These are phyloP conservation scores for Corbicula japonica DNA, from an alignment of 2,888 invertebrate species.

Conservation along the genomic window DNA sequence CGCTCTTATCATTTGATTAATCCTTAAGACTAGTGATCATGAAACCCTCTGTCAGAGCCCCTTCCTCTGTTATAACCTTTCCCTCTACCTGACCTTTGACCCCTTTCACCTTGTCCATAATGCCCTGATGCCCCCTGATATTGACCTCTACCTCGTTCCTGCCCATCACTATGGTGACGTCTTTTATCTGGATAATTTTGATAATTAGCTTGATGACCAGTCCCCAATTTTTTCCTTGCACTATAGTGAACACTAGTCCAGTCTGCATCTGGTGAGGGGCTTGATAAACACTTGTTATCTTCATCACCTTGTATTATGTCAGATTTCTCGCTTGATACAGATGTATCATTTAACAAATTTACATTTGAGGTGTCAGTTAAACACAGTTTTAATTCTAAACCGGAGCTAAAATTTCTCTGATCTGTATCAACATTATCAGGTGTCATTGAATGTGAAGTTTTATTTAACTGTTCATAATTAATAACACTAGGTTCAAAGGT, in stretches of 20 bases:
- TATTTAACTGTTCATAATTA: neutral
- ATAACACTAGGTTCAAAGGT: slow-evolving; percentile 5
- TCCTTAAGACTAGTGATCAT: slow-evolving; percentile 28
- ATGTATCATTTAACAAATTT: neutral
- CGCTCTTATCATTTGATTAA: no score
- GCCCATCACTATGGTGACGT: neutral
- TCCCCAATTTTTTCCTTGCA: slow-evolving; percentile 36
- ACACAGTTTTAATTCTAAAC: slow-evolving; percentile 26
- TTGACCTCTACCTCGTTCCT: slow-evolving; percentile 8
- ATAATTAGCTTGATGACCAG: slow-evolving; percentile 31
- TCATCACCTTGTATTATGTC: slow-evolving; percentile 17
- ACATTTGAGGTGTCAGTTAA: slow-evolving; percentile 19
- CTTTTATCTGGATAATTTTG: neutral
- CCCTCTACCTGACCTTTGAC: slow-evolving; percentile 20
- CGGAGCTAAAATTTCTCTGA: slow-evolving; percentile 2
- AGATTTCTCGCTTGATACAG: slow-evolving; percentile 11
- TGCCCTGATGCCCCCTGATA: slow-evolving; percentile 5
- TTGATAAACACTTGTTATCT: neutral
- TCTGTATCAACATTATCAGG: neutral
- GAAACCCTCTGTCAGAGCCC: slow-evolving; percentile 14
- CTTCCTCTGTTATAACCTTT: slow-evolving; percentile 25
- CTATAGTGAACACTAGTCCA: slow-evolving; percentile 46
- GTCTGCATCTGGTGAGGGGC: slow-evolving; percentile 31
- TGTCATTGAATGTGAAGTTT: slow-evolving; percentile 3
- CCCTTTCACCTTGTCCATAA: slow-evolving; percentile 12